Base-by-base conservation (phyloP, 2,888 invertebrate species). In the Eristalinus sepulchralis region DNA sequence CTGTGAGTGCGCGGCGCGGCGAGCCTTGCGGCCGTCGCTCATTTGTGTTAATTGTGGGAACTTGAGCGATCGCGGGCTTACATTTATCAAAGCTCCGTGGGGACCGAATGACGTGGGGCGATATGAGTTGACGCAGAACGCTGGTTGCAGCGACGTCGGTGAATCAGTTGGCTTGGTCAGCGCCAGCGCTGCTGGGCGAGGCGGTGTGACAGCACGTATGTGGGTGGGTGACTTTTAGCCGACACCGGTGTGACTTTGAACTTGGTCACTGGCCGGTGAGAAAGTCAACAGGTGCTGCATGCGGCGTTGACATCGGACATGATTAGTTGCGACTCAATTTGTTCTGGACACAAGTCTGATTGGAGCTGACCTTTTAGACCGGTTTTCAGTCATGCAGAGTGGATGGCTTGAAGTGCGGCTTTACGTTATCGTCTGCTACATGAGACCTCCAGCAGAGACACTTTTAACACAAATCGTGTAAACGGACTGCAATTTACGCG, bases 31-130 rank as follows among this genome's bases (percentile, higher is more conserved):
- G 72, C 57, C 71, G 72, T 68, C 70, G 76, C 68, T 85, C 81
- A 76, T 77, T 85, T 67, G 64, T 82, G 82, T 82, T 85, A 82
- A 85, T 77, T 85, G 85, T 85, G 85, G 85, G 85, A 85, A 82
- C 81, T 73, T 67, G 36, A 73, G 53, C 31, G 72, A 73, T 85
- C 73, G 64, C 77, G 9, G 67, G 82, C 77, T 85, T 68, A 60
- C 82, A 82, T 85, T 77, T 73, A 82, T 71, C 80, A 55, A 10
- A 63, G 57, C n/a, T 5, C 20, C 36, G 59, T 22, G 9, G 20
- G 64, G 60, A 76, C 67, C 17, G 66, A 79, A 64, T 80, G 83
- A 84, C 83, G 80, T 80, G 80, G 70, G 47, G 80, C 75, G 59
- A 75, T 84, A 70, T 66, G 73, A 17, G 47, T 9, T 34, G 10